Evolutionary conservation across 2,797 vertebrate species (phyloP).

Genomic region (Echiichthys vipera): DNA sequence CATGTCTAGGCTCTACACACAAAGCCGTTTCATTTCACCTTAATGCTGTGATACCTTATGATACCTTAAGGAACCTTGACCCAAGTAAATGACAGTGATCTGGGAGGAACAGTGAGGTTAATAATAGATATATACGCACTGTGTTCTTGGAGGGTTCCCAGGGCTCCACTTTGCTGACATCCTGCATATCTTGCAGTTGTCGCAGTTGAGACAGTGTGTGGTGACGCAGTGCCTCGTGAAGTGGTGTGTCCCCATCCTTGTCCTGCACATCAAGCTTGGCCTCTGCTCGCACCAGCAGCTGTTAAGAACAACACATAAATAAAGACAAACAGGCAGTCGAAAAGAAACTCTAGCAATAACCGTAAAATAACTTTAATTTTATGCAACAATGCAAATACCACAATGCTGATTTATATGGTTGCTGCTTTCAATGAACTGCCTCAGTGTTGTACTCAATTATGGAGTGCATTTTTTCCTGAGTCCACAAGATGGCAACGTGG

Average conservation of each 20-base stretch:
- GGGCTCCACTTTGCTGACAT: constrained; percentile 98
- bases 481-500: constrained; percentile 86
- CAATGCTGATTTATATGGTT: constrained; percentile 45
- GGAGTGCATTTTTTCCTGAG: constrained; percentile 66
- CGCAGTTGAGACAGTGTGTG: constrained; percentile 98
- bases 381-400: constrained; percentile 56
- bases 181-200: constrained; percentile 99
- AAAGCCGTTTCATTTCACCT: background rate
- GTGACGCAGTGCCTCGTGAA: constrained; percentile 97
- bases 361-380: constrained; percentile 44
- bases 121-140: constrained; percentile 79
- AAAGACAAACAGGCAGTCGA: constrained; percentile 9
- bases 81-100: constrained; percentile 11
- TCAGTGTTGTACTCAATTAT: constrained; percentile 49
- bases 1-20: background rate
- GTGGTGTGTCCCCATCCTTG: constrained; percentile 98
- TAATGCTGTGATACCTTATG: constrained; percentile 5
- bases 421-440: constrained; percentile 26
- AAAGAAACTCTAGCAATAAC: constrained; percentile 4
- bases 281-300: constrained; percentile 97
- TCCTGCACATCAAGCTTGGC: constrained; percentile 99
- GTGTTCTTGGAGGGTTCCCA: constrained; percentile 99
- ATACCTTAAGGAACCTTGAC: constrained; percentile 16
- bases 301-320: constrained; percentile 49
- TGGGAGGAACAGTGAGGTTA: constrained; percentile 13